A percentile compares a stretch with the other conserved stretches of the same genome.
Evolutionary conservation across 1,140 invertebrate species (phyloP).

Genomic region (Chrysomallon squamiferum): DNA sequence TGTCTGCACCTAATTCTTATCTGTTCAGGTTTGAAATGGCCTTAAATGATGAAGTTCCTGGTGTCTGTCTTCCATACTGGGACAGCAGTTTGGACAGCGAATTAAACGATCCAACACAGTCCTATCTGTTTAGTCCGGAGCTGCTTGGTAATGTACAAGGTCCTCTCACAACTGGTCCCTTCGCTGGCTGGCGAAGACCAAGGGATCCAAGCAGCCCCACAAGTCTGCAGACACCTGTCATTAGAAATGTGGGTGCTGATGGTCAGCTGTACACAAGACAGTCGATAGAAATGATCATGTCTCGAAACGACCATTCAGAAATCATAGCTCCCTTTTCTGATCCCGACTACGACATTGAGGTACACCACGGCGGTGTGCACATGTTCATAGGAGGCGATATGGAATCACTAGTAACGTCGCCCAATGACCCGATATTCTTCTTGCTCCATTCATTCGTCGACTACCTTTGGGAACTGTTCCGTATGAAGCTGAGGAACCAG

Average conservation of each 20-base stretch:
- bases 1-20: too few species aligned
- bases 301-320: slow-evolving; percentile 8
- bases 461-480: slow-evolving; percentile 53
- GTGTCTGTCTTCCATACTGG: slow-evolving; percentile 62
- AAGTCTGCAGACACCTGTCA: slow-evolving; percentile 8
- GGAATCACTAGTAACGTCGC: slow-evolving; percentile 46
- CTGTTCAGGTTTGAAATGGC: slow-evolving; percentile 47
- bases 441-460: slow-evolving; percentile 64
- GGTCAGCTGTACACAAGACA: slow-evolving; percentile 12
- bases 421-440: slow-evolving; percentile 63
- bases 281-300: slow-evolving; percentile 14
- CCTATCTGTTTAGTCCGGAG: slow-evolving; percentile 54
- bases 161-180: slow-evolving; percentile 59
- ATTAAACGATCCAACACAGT: slow-evolving; percentile 53
- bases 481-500: slow-evolving; percentile 24
- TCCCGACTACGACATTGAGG: slow-evolving; percentile 39
- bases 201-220: slow-evolving; percentile 2
- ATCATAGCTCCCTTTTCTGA: slow-evolving; percentile 17
- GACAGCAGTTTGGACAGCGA: slow-evolving; percentile 56
- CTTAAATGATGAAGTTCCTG: slow-evolving; percentile 30
- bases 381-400: slow-evolving; percentile 53
- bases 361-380: slow-evolving; percentile 47
- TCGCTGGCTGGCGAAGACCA: slow-evolving; percentile 31
- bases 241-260: slow-evolving; percentile 19
- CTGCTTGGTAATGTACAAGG: slow-evolving; percentile 62